These are phyloP conservation scores for Scotopteryx bipunctaria DNA, from an alignment of 2,888 invertebrate species.

Conservation along the genomic window DNA sequence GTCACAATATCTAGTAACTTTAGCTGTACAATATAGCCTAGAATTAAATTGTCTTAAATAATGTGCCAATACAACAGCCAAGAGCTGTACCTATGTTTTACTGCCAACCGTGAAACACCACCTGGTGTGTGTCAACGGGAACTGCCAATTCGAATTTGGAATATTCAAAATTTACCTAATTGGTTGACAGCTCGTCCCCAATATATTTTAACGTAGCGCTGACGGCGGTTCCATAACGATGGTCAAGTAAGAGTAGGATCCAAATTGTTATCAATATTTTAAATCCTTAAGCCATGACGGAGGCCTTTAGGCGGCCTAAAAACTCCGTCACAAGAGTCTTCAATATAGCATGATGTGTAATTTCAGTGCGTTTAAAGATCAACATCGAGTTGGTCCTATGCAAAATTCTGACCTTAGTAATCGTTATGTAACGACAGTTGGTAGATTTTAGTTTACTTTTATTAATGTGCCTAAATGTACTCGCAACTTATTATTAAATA, in stretches of 20 bases:
- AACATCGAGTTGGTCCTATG: too few species aligned
- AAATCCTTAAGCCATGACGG: too few species aligned
- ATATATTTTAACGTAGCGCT: slow-evolving; percentile 44
- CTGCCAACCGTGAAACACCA: slow-evolving; percentile 45
- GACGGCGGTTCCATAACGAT: slow-evolving; percentile 20
- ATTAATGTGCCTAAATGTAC: too few species aligned
- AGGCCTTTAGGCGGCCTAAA: too few species aligned
- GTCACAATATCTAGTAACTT: neutral
- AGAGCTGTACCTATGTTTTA: slow-evolving; percentile 21
- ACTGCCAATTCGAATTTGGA: slow-evolving; percentile 70
- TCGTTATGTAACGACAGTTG: neutral
- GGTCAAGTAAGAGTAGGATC: slow-evolving; percentile 10
- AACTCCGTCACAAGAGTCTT: too few species aligned
- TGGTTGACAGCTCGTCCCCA: slow-evolving; percentile 67
- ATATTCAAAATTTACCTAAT: slow-evolving; percentile 56
- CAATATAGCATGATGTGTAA: too few species aligned
- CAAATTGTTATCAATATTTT: neutral
- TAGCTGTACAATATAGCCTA: too few species aligned
- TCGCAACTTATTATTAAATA: too few species aligned
- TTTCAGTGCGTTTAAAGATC: too few species aligned
- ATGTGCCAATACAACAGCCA: slow-evolving; percentile 6
- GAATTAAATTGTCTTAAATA: neutral
- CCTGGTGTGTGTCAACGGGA: slow-evolving; percentile 72
- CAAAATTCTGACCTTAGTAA: too few species aligned
- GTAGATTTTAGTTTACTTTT: slow-evolving; percentile 3